Percentiles rank a stretch among this genome's conserved stretches.
Evolutionary conservation across 2,797 vertebrate species (phyloP).

Genomic region (Propithecus deckenii): DNA sequence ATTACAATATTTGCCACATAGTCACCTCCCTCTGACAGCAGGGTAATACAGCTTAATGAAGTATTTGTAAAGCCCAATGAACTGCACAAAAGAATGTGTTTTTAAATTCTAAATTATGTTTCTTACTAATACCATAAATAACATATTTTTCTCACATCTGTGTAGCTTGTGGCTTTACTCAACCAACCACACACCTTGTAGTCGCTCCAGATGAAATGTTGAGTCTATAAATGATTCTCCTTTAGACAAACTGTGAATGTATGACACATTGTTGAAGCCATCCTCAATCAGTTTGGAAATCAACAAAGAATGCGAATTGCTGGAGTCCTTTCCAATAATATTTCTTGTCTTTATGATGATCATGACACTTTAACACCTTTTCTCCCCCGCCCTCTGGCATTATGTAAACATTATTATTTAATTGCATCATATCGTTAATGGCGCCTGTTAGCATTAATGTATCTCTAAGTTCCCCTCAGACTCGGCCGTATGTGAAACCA

Average conservation of each 20-base stretch:
- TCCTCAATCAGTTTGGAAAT: neutral
- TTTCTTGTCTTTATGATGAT: neutral
- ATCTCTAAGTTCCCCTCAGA: neutral
- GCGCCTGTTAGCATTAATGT: neutral
- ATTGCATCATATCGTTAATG: neutral
- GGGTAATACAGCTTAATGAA: conserved; percentile 27
- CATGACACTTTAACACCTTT: neutral
- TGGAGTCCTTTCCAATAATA: neutral
- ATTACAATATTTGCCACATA: conserved; percentile 16
- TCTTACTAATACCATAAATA: neutral
- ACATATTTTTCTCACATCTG: neutral
- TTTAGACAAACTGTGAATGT: neutral
- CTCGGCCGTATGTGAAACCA: neutral
- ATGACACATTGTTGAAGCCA: neutral
- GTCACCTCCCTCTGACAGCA: neutral
- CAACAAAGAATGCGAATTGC: neutral
- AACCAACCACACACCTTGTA: neutral
- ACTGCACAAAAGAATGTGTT: neutral
- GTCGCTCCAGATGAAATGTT: neutral
- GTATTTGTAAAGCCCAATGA: conserved; percentile 51
- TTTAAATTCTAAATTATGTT: conserved; percentile 38
- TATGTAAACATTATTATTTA: conserved; percentile 28
- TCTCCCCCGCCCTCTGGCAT: neutral
- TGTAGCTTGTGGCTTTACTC: neutral
- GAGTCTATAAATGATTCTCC: neutral